Evolutionary conservation across 2,797 vertebrate species (phyloP).

Genomic region (Netta rufina): DNA sequence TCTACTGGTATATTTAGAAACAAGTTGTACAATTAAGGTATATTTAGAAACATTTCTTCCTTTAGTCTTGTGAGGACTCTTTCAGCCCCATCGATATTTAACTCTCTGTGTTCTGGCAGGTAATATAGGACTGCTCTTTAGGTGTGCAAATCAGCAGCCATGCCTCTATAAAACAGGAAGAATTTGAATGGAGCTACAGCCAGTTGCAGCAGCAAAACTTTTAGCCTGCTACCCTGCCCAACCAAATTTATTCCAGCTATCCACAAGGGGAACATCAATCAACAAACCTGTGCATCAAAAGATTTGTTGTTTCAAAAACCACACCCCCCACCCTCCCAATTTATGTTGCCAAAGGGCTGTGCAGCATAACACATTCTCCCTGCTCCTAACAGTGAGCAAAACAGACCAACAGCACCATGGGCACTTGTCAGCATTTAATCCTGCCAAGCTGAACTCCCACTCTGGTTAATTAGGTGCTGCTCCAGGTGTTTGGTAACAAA

Average conservation of each 20-base stretch:
- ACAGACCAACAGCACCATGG: neutral
- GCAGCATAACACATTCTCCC: neutral
- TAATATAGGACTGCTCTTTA: neutral
- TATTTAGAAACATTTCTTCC: neutral
- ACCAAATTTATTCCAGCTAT: neutral
- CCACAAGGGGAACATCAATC: neutral
- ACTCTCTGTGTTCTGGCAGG: neutral
- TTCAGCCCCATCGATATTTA: neutral
- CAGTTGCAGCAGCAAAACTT: neutral
- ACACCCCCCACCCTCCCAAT: neutral
- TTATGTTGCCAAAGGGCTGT: neutral
- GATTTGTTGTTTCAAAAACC: neutral
- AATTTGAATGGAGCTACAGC: neutral
- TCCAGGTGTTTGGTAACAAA: neutral
- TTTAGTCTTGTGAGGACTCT: neutral
- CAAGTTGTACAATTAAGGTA: neutral
- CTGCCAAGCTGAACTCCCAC: neutral
- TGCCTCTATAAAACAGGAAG: neutral
- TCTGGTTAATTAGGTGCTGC: conserved; percentile 43
- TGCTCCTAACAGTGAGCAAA: neutral
- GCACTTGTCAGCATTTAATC: neutral
- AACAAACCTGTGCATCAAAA: neutral
- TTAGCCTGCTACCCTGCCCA: neutral
- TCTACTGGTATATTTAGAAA: neutral
- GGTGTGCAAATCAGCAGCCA: neutral